Evolutionary conservation across 2,888 invertebrate genomes (phyloP).

Genomic region (Stenurella melanura): DNA sequence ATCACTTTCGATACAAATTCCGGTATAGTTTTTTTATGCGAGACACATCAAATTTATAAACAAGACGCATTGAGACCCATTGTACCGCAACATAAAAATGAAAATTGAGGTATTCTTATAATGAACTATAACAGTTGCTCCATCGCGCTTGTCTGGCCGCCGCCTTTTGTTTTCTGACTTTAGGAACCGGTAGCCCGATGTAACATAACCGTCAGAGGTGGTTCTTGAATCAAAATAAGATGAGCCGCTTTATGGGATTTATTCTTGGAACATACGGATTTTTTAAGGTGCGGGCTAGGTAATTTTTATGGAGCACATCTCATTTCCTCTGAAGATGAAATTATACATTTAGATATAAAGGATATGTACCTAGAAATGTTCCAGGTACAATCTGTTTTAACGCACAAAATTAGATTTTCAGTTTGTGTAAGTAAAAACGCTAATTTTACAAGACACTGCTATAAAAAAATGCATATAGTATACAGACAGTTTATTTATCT

Average conservation of each 20-base stretch:
- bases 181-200: conserved; percentile 37
- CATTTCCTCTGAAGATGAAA: too few relatives aligned
- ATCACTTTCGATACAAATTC: conserved; percentile 54
- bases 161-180: conserved; percentile 35
- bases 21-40: conserved; percentile 42
- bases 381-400: too few relatives aligned
- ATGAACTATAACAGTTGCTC: conserved; percentile 63
- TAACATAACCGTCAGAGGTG: conserved; percentile 19
- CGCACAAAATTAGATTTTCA: too few relatives aligned
- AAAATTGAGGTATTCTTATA: conserved; percentile 63
- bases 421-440: too few relatives aligned
- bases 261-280: conserved; percentile 9
- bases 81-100: conserved; percentile 56
- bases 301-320: background rate
- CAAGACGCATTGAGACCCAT: conserved; percentile 36
- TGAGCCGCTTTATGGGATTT: conserved; percentile 5
- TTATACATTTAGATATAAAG: too few relatives aligned
- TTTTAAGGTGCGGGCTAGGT: conserved; percentile 15
- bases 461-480: too few relatives aligned
- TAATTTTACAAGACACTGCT: too few relatives aligned
- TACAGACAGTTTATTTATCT: too few relatives aligned
- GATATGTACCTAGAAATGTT: too few relatives aligned
- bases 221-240: conserved; percentile 30
- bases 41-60: conserved; percentile 31
- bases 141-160: conserved; percentile 1